phyloP scores from a whole-genome alignment of 2,797 vertebrate species.

The Brachymystax lenok region DNA sequence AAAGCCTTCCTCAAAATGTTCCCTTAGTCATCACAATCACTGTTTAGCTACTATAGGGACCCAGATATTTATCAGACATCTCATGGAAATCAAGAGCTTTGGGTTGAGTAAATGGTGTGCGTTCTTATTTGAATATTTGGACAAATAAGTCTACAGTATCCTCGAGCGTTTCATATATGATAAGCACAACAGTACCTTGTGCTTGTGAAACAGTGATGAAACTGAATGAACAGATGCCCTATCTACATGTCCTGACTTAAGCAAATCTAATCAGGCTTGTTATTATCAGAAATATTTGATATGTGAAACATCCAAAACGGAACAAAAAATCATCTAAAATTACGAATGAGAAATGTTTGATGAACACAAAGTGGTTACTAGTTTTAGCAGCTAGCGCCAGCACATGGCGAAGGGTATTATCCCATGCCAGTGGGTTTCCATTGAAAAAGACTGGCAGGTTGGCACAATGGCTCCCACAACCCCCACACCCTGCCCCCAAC shows the following conservation, averaged over 20 bases:
- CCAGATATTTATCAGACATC: not conserved
- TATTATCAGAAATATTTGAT: conserved; percentile 47
- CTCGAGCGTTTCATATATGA: not conserved
- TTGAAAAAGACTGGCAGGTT: conserved; percentile 65
- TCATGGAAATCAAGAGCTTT: not conserved
- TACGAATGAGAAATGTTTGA: not conserved
- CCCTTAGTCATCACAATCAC: not conserved
- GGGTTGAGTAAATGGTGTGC: not conserved
- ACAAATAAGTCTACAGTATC: not conserved
- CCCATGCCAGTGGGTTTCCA: conserved; percentile 55
- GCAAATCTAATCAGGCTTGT: conserved; percentile 42
- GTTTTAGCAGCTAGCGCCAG: not conserved
- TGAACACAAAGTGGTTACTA: not conserved
- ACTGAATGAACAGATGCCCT: conserved; percentile 41
- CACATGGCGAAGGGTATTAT: conserved; percentile 22
- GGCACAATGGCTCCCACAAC: conserved; percentile 70
- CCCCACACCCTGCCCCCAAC: conserved; percentile 50
- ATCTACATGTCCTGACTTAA: conserved; percentile 40
- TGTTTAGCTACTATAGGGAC: too few relatives aligned
- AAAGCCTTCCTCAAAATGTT: not conserved
- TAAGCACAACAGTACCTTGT: conserved; percentile 8
- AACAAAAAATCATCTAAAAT: not conserved
- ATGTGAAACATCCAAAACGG: conserved; percentile 51
- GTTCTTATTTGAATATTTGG: not conserved
- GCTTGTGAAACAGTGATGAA: conserved; percentile 30